Percentiles rank a stretch among this genome's conserved stretches.
Evolutionary conservation across 2,888 invertebrate species (phyloP).

Genomic region (Podotricha telesiphe): DNA sequence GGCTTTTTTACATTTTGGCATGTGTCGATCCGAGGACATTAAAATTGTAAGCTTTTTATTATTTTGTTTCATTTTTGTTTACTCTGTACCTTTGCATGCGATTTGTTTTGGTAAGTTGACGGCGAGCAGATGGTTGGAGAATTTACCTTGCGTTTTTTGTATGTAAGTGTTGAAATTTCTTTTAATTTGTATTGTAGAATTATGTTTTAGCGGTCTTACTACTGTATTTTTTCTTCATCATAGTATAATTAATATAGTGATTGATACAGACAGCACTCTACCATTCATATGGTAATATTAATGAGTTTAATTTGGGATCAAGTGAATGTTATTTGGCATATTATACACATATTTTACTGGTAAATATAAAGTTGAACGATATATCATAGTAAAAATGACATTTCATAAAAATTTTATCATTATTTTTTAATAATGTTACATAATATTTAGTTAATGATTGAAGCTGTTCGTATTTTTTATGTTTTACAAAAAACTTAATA

Average conservation of each 20-base stretch:
- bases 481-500: no score
- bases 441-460: not conserved
- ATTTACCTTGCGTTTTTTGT: conserved; percentile 31
- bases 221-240: no score
- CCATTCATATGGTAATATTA: not conserved
- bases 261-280: not conserved
- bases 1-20: conserved; percentile 78
- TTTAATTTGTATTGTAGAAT: conserved; percentile 8
- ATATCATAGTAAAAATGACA: not conserved
- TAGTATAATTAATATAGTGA: not conserved
- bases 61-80: conserved; percentile 66
- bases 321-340: not conserved
- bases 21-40: conserved; percentile 78
- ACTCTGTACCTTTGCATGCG: conserved; percentile 65
- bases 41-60: conserved; percentile 80
- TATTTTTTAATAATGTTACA: not conserved
- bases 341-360: not conserved
- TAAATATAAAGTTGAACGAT: not conserved
- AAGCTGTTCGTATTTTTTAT: not conserved
- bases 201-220: not conserved
- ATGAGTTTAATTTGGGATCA: not conserved
- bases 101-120: conserved; percentile 48
- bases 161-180: conserved; percentile 17
- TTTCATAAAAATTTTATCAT: not conserved
- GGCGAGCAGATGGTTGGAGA: conserved; percentile 77